These are phyloP conservation scores for Drosophila ustulata DNA, from an alignment of 2,888 invertebrate genomes.

Conservation along the genomic window DNA sequence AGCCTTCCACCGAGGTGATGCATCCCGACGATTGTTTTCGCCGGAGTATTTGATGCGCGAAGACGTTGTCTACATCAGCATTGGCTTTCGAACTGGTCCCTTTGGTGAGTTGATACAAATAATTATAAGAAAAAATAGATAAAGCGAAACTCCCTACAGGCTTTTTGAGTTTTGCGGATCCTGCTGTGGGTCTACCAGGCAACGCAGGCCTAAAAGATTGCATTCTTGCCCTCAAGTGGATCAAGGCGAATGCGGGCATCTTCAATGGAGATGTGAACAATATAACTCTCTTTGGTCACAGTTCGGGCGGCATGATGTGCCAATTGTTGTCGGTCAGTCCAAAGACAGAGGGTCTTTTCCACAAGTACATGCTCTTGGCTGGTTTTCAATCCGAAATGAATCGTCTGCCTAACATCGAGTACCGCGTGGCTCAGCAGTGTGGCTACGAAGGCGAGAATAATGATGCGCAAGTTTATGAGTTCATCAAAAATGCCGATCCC, in stretches of 20 bases:
- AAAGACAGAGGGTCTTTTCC: conserved; percentile 83
- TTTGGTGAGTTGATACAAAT: conserved; percentile 66
- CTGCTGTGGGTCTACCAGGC: conserved; percentile 85
- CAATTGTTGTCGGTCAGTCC: conserved; percentile 85
- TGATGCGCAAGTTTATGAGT: conserved; percentile 58
- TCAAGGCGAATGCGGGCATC: conserved; percentile 83
- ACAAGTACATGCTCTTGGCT: conserved; percentile 81
- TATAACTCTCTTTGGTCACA: conserved; percentile 86
- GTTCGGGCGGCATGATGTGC: conserved; percentile 85
- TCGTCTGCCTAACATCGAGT: conserved; percentile 50
- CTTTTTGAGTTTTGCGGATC: conserved; percentile 85
- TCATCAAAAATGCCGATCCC: conserved; percentile 56
- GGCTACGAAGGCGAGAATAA: conserved; percentile 81
- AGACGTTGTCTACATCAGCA: conserved; percentile 84
- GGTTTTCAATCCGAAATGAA: conserved; percentile 56
- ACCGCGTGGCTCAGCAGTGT: conserved; percentile 73
- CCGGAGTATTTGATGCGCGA: conserved; percentile 84
- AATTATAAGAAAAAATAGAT: background rate
- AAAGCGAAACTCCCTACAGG: conserved; percentile 73
- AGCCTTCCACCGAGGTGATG: conserved; percentile 55
- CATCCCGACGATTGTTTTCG: conserved; percentile 74
- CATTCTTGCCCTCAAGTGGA: conserved; percentile 85
- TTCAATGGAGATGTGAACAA: conserved; percentile 86
- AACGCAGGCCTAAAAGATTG: conserved; percentile 86
- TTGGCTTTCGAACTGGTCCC: conserved; percentile 85